Evolutionary conservation across 2,888 invertebrate species (phyloP), one percentile per base, ranked within the genome.

Genomic region (Ophonus ardosiacus): DNA sequence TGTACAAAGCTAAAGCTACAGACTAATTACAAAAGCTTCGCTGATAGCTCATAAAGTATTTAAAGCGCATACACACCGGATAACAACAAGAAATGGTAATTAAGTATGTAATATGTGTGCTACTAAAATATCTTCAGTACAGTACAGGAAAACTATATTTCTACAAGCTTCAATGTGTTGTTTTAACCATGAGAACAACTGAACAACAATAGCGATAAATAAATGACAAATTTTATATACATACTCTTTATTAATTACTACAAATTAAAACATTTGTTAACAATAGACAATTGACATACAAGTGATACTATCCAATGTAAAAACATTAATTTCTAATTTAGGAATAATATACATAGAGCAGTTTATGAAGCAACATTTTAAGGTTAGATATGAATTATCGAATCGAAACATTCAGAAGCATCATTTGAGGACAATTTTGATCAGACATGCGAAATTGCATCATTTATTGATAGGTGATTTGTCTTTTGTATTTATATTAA

Each of bases 21-120:
- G 15, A 56, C 56, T 61, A 61, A 61, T 61, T 61, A 61, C 18
- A 61, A 61, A 61, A 17, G 59, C 59, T 59, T 1, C 18, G 59
- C 8, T 61, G 59, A 61, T 18, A 61, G 59, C 59, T 61, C 59
- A 61, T 61, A 17, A 61, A 61, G 8, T 61, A 61, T 61, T 61
- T 61, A 61, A 15, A 61, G 59, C 18, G 17, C 59, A 59, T 18
- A 61, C 18, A 15, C 59, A 61, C 59, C 2, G 43, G 43, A 18
- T 61, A 61, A 18, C 59, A 61, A 61, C 15, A 61, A 15, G 59
- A 61, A 61, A 18, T 18, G 18, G 59, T 61, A 61, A 61, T 61
- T 61, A 61, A 61, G 18, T 61, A 61, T 61, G 15, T 61, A 61
- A 17, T 3, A 18, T 18, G 17, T 18, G 18, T 18, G 59, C 18